These are phyloP conservation scores for Heliconius melpomene DNA, from an alignment of 1,140 invertebrate species.

Conservation along the genomic window DNA sequence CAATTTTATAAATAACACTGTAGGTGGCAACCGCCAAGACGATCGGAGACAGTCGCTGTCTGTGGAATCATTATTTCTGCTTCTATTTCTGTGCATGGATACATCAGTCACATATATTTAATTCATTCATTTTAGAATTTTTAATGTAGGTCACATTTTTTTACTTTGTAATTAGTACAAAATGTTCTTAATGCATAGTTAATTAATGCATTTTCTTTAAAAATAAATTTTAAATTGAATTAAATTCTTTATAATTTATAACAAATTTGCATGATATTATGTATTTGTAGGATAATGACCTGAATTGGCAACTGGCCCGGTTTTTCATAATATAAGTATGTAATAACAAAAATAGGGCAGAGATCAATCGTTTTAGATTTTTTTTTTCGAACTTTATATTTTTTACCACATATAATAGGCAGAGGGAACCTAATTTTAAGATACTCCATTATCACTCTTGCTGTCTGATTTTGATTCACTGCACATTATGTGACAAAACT, in stretches of 20 bases:
- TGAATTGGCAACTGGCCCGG: slow-evolving; percentile 59
- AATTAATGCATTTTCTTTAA: too few species aligned
- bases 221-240: too few species aligned
- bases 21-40: slow-evolving; percentile 46
- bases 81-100: slow-evolving; percentile 56
- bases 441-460: too few species aligned
- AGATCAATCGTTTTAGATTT: neutral
- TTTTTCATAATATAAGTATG: neutral
- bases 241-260: neutral
- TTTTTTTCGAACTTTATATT: too few species aligned
- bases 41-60: slow-evolving; percentile 49
- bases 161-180: neutral
- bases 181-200: neutral
- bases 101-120: slow-evolving; percentile 1
- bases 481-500: too few species aligned
- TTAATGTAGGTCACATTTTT: neutral
- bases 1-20: slow-evolving; percentile 71
- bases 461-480: too few species aligned
- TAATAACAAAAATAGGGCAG: neutral
- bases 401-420: too few species aligned
- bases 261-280: neutral
- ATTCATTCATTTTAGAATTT: neutral
- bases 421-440: too few species aligned
- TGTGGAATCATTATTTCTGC: slow-evolving; percentile 56
- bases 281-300: slow-evolving; percentile 65